A percentile compares a stretch with the other conserved stretches of the same genome.
phyloP scores from a whole-genome alignment of 2,113 vertebrate genomes.

The Anthoscopus minutus region DNA sequence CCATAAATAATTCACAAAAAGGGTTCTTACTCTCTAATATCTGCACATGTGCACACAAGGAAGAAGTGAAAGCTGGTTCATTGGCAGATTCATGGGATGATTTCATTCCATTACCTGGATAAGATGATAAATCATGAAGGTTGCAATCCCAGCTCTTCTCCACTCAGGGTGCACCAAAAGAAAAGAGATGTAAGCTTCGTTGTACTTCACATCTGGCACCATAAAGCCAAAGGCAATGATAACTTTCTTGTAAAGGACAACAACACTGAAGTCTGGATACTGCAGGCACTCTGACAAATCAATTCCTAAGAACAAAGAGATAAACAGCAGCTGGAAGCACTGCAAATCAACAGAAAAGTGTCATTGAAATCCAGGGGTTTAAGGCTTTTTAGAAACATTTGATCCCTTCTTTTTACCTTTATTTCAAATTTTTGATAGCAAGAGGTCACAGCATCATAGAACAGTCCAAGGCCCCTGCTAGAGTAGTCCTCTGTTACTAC shows the following conservation, averaged over 20 bases:
- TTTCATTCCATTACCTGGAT: slow-evolving; percentile 82
- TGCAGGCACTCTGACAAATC: slow-evolving; percentile 96
- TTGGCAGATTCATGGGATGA: background rate
- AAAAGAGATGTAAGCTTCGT: slow-evolving; percentile 97
- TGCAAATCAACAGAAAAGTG: background rate
- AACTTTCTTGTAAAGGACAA: slow-evolving; percentile 94
- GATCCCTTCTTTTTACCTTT: background rate
- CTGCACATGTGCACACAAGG: background rate
- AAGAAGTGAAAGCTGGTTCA: background rate
- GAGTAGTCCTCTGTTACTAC: background rate
- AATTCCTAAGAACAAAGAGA: slow-evolving; percentile 74
- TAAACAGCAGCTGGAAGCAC: background rate
- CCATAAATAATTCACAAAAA: background rate
- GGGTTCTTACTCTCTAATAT: background rate
- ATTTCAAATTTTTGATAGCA: background rate
- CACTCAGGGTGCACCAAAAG: slow-evolving; percentile 96
- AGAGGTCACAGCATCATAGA: background rate
- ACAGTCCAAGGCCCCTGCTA: background rate
- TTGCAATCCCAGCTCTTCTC: slow-evolving; percentile 92
- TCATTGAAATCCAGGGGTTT: background rate
- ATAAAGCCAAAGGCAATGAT: slow-evolving; percentile 96
- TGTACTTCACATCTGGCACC: slow-evolving; percentile 97
- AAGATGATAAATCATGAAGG: slow-evolving; percentile 99
- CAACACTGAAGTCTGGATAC: slow-evolving; percentile 98
- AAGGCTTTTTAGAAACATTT: background rate